A percentile compares a stretch with the other conserved stretches of the same genome.
Evolutionary conservation across 2,113 vertebrate species (phyloP).

Genomic region (Poeciliopsis prolifica): DNA sequence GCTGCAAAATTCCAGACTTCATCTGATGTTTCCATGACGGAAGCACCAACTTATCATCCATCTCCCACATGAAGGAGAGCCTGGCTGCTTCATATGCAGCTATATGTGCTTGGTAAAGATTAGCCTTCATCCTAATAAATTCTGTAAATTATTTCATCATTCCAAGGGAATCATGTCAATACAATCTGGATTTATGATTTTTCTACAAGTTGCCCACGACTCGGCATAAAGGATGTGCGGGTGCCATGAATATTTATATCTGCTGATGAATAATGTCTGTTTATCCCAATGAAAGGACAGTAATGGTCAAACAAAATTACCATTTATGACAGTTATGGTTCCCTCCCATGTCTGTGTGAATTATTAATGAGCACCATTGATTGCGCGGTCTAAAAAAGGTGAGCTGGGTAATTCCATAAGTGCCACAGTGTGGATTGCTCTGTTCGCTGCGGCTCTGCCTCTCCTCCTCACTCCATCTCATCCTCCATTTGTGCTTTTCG

Average conservation of each 20-base stretch:
- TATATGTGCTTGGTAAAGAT: conserved; percentile 48
- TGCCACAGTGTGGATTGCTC: conserved; percentile 65
- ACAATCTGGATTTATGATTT: conserved; percentile 42
- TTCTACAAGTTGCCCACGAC: conserved; percentile 44
- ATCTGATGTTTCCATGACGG: conserved; percentile 24
- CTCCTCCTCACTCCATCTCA: conserved; percentile 53
- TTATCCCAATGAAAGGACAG: conserved; percentile 73
- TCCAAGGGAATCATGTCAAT: conserved; percentile 56
- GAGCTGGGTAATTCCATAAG: conserved; percentile 68
- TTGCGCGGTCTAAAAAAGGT: conserved; percentile 60
- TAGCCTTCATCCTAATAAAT: conserved; percentile 69
- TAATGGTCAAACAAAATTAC: conserved; percentile 79
- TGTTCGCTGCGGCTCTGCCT: conserved; percentile 39
- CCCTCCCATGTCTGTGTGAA: conserved; percentile 64
- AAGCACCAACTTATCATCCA: conserved; percentile 19
- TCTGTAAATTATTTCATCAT: conserved; percentile 73
- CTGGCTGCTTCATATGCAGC: conserved; percentile 37
- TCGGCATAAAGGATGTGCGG: conserved; percentile 41
- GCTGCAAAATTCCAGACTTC: conserved; percentile 4
- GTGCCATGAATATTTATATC: conserved; percentile 71
- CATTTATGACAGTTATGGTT: conserved; percentile 75
- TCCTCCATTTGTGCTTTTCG: conserved; percentile 66
- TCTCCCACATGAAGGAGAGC: conserved; percentile 6
- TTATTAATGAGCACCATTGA: conserved; percentile 74
- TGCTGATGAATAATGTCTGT: conserved; percentile 75